Base-by-base conservation (phyloP, 2,888 invertebrate species). In the Dicyrtoma fusca region DNA sequence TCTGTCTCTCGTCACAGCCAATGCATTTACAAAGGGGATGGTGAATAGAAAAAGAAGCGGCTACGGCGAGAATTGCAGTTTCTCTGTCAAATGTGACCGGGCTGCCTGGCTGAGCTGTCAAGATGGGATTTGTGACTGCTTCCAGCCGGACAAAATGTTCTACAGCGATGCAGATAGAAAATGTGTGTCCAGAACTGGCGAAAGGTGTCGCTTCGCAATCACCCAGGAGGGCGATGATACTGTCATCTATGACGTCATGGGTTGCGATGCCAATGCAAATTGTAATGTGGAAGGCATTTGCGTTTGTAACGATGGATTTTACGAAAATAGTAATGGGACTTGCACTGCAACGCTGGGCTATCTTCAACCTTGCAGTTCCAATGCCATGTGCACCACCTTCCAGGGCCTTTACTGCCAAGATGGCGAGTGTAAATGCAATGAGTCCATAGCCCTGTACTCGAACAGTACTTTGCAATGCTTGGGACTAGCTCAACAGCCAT, bases 261-360 rank as follows among this genome's bases (percentile, higher is more conserved):
- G 44, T 1, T 69, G 69, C 45, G 62, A 19, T 1, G 34, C 19
- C 2, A 61, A 69, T 62, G 49, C 69, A 6, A 51, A 57, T 5
- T 69, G 69, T 47, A 61, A 17, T 25, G 10, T 23, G 1, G 69
- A 69, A 51, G 69, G 69, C 1, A 25, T 62, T 13, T 69, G 69
- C 34, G 19, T 21, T 2, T 69, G 69, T 34, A 49, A 61, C 17
- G 47, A 23, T 21, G 21, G 42, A 23, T 69, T 61, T 17, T 49
- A 69, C 4, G 69, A 69, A 3, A 61, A 47, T 34, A 21, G 13
- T 1, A 49, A 44, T n/a, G 69, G 69, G 10, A 5, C 25, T 11
- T 69, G 69, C 47, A 45, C 26, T 1, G 17, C 23, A 14, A 61
- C 61, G 1, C 47, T 49, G 34, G 19, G 26, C 10, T 34, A 34